Evolutionary conservation across 2,113 vertebrate species (phyloP), one percentile per base, ranked within the genome.

Genomic region (Megalops atlanticus): DNA sequence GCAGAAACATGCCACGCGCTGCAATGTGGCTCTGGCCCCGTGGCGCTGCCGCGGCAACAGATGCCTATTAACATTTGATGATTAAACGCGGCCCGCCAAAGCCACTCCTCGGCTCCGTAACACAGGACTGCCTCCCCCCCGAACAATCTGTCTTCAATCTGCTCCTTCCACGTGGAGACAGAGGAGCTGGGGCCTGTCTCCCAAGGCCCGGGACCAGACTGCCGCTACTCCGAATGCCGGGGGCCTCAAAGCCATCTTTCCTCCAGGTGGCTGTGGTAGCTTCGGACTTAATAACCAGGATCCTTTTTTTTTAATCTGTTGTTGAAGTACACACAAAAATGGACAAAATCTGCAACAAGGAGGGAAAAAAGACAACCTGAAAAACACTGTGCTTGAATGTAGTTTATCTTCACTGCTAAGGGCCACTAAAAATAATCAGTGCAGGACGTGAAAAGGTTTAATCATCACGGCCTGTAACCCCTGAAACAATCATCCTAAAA

Each of bases 1-100:
- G 38, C 79, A 41, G 45, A 90, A 93, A 89, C 90, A 93, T 94
- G 93, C 91, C 92, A 91, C 89, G 80, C 84, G 86, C 79, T 89
- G 86, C 84, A 71, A 83, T 84, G 89, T 70, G 88, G 81, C 88
- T 84, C 88, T 83, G 49, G 89, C 88, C 83, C 81, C 83, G 85
- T 88, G 35, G 64, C 84, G 82, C 85, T 52, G 15, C 71, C 74
- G 64, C 35, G 47, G 89, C 84, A 87, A 93, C 95, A 96, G 93
- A 95, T 94, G 94, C 94, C 91, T 90, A 90, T 93, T 95, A 94
- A 93, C 92, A 92, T 92, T 89, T 89, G 91, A 91, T 94, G 92
- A 95, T 94, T 95, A 96, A 94, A 93, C 91, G 88, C 90, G 88
- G 87, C 92, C 89, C 85, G 84, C 84, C 75, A 87, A 90, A 89